Percentiles rank a stretch among this genome's conserved stretches.
phyloP scores from a whole-genome alignment of 1,140 invertebrate genomes.

The Nebria ingens region DNA sequence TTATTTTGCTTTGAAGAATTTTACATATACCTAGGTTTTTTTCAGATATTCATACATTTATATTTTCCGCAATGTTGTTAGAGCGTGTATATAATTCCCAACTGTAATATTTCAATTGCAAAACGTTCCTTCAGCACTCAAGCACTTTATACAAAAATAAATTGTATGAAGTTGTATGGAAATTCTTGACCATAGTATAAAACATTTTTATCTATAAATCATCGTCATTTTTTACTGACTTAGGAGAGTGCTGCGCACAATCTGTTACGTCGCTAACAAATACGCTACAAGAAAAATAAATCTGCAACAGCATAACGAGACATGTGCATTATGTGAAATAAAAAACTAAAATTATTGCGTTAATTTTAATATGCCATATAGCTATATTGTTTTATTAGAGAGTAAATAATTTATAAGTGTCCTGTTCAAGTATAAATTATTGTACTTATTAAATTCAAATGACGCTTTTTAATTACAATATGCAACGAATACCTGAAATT shows the following conservation, averaged over 20 bases:
- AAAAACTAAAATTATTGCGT: neutral
- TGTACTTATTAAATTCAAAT: no score
- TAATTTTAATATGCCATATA: neutral
- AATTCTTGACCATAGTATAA: neutral
- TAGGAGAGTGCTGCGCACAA: neutral
- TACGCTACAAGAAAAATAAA: neutral
- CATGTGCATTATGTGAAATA: neutral
- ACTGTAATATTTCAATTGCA: neutral
- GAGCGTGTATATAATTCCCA: no score
- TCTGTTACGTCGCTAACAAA: neutral
- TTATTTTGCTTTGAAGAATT: no score
- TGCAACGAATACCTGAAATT: no score
- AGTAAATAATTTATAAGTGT: neutral
- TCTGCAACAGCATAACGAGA: no score
- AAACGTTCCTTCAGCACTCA: neutral
- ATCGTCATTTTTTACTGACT: neutral
- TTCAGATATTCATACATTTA: no score
- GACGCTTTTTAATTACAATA: no score
- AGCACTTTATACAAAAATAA: conserved; percentile 5
- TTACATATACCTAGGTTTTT: no score
- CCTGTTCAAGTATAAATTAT: neutral
- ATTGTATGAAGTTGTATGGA: neutral
- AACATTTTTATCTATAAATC: neutral
- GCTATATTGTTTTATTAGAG: neutral
- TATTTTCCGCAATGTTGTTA: no score